Conservation (phyloP, 2,888 invertebrate genomes). For the Sipha maydis region DNA sequence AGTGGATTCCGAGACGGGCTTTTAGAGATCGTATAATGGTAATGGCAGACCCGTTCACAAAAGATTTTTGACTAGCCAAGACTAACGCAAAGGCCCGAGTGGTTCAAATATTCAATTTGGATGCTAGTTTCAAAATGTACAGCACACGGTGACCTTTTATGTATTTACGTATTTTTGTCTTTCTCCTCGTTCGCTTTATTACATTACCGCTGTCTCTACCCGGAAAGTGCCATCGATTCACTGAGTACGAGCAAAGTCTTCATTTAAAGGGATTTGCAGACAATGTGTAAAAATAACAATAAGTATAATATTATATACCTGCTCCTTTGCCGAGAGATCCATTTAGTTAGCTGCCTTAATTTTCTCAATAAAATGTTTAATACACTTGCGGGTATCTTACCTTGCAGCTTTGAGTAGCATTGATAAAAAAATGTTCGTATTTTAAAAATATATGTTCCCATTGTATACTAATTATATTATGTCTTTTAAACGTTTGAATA, state of each 20-base stretch:
- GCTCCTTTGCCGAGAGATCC: neutral
- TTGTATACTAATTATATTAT: too few relatives aligned
- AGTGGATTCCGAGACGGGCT: conserved; percentile 56
- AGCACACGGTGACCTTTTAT: neutral
- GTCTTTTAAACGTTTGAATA: too few relatives aligned
- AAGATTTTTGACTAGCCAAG: conserved; percentile 27
- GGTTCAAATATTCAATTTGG: conserved; percentile 50
- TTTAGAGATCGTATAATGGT: conserved; percentile 40
- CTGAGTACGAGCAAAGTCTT: neutral
- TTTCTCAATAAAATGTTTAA: neutral
- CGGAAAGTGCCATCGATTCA: conserved; percentile 34
- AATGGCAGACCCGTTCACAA: conserved; percentile 42
- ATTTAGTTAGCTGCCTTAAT: neutral
- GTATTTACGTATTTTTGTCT: conserved; percentile 8
- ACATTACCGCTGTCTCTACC: neutral
- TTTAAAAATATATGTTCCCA: too few relatives aligned
- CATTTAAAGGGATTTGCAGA: conserved; percentile 7
- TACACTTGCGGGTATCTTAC: neutral
- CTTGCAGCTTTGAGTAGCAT: neutral
- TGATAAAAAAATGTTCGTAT: too few relatives aligned
- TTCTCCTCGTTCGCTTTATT: neutral
- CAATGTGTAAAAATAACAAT: conserved; percentile 15
- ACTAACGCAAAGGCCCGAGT: conserved; percentile 41
- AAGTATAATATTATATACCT: neutral
- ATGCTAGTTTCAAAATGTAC: conserved; percentile 22